Evolutionary conservation across 2,113 vertebrate genomes (phyloP), one percentile per base, ranked within the genome.

Genomic region (Protomyctophum bolini): DNA sequence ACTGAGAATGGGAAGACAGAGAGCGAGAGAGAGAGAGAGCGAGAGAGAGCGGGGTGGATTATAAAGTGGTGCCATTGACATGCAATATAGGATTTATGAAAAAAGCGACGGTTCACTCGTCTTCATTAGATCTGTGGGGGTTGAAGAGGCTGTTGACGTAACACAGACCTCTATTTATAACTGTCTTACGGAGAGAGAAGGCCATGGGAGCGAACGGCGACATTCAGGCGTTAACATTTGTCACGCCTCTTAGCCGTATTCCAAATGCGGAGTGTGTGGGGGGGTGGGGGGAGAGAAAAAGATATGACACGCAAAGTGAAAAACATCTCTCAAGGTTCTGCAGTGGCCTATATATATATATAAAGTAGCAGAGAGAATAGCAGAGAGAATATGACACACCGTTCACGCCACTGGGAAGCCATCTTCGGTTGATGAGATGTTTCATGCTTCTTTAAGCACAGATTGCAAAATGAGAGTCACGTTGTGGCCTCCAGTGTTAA

Each of bases 391-490:
- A 70, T 67, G 68, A 79, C 83, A 75, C 70, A 72, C 66, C 68
- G 58, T 71, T 48, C 14, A 8, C 79, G 49, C 59, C 63, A 83
- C 80, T 79, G 83, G 83, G 70, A 65, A 87, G 81, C 77, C 70
- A 70, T 85, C 82, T 81, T 72, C 73, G 72, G 75, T 73, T 90
- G 76, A 86, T 86, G 82, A 90, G 85, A 91, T 83, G 87, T 90
- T 90, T 91, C 85, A 89, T 84, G 88, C 89, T 89, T 88, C 83
- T 92, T 89, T 89, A 89, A 90, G 79, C 91, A 86, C 82, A 88
- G 84, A 89, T 83, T 89, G 84, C 70, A 84, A 72, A 87, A 89
- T 76, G 82, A 71, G 69, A 82, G 82, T 84, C 79, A 81, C 75
- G 49, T 81, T 77, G 83, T 90, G 82, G 87, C 86, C 87, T 88